Base-by-base conservation (phyloP, 2,888 invertebrate genomes). In the Andrena hattorfiana region DNA sequence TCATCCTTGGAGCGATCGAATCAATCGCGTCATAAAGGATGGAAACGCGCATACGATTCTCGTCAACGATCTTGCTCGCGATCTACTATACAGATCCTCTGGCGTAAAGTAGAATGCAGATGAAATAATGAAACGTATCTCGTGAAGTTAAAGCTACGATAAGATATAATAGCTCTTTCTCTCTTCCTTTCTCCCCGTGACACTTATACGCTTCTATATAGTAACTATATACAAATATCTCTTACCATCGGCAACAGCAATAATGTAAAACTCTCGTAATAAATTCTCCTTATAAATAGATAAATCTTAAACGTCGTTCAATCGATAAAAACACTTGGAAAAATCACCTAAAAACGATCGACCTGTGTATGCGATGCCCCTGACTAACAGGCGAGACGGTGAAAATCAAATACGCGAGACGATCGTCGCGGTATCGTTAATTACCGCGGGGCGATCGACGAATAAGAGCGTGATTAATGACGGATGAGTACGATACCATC, bases 141-240 rank as follows among this genome's bases (percentile, higher is more conserved):
- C 62, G 62, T 77, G 63, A 71, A 66, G 56, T 81, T 87, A 84
- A 84, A 87, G 76, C 79, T 86, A 70, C 54, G 20, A 72, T 82
- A 80, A 42, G 77, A 75, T 72, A 73, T 71, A 80, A 70, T 84
- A 71, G 74, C 28, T 77, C 64, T 73, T 20, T 63, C 23, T 56
- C 20, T 86, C 56, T 77, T 42, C 42, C 42, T 42, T 42, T 42
- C 42, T 42, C 16, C 42, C 42, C 42, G 48, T 80, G 62, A 85
- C 67, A 69, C 26, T 80, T 74, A 51, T 68, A 64, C 73, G 63
- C 68, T 68, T 71, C 59, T 63, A 54, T 70, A 63, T 82, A 74
- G 64, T 77, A 76, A 84, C 69, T 87, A 88, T 85, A 80, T 85
- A 86, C 87, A 88, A 88, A 86, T 76, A 64, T 79, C 72, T 81